Evolutionary conservation across 2,797 vertebrate genomes (phyloP).

Genomic region (Bovichtus variegatus): DNA sequence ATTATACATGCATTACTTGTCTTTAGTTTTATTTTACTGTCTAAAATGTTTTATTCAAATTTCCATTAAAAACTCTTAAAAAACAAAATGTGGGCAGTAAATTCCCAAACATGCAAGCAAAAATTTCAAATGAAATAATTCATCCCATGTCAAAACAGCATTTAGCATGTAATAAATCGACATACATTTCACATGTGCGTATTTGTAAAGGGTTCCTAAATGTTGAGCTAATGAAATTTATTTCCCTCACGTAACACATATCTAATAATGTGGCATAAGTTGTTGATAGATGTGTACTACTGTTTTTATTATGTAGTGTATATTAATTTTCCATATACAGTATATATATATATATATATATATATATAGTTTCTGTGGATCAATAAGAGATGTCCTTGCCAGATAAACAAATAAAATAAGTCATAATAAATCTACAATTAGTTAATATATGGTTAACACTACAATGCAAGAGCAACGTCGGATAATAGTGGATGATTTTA

Average conservation of each 20-base stretch:
- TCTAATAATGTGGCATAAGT: not conserved
- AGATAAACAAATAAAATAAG: not conserved
- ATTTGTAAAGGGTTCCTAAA: not conserved
- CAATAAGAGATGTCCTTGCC: too few relatives aligned
- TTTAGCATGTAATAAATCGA: not conserved
- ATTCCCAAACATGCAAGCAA: too few relatives aligned
- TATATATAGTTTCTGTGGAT: not conserved
- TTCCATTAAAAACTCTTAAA: not conserved
- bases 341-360: too few relatives aligned
- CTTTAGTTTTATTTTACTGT: not conserved
- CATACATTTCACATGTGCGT: not conserved
- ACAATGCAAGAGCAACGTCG: not conserved
- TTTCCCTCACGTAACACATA: not conserved
- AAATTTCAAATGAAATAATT: not conserved
- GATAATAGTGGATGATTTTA: not conserved
- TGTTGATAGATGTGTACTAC: not conserved
- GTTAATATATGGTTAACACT: not conserved
- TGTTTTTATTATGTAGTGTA: too few relatives aligned
- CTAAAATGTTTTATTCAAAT: not conserved
- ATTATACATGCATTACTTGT: not conserved
- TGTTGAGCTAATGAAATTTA: not conserved
- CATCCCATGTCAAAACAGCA: not conserved
- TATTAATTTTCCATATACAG: too few relatives aligned
- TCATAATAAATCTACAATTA: not conserved
- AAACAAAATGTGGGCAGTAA: too few relatives aligned